Percentiles rank a stretch among this genome's conserved stretches.
Evolutionary conservation across 2,113 vertebrate species (phyloP).

Genomic region (Osmerus mordax): DNA sequence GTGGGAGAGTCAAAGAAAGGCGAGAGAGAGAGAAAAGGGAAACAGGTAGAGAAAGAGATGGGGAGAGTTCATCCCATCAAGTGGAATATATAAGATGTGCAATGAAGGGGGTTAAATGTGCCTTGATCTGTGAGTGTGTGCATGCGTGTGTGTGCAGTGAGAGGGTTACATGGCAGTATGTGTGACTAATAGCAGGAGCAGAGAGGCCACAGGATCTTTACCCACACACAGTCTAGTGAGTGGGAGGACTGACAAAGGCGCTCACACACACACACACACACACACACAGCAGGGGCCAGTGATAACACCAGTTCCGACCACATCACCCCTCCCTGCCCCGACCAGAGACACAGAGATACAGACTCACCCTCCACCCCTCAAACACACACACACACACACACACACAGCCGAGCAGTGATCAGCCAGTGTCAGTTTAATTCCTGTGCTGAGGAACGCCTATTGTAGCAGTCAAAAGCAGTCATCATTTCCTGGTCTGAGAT

Average conservation of each 20-base stretch:
- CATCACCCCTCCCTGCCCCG: not conserved
- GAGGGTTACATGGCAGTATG: constrained; percentile 41
- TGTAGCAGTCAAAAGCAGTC: not conserved
- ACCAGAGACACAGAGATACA: not conserved
- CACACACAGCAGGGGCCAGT: not conserved
- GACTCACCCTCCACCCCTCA: not conserved
- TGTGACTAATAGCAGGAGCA: constrained; percentile 57
- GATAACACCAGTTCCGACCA: too few species aligned
- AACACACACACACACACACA: constrained; percentile 1
- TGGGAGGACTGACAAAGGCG: constrained; percentile 50
- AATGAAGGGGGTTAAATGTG: constrained; percentile 38
- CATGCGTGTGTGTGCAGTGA: not conserved
- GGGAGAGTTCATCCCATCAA: constrained; percentile 1
- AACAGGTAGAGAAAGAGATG: too few species aligned
- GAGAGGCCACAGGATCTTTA: constrained; percentile 58
- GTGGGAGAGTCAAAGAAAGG: constrained; percentile 20
- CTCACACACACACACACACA: not conserved
- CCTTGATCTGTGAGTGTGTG: not conserved
- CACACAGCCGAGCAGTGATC: not conserved
- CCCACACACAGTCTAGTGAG: constrained; percentile 60
- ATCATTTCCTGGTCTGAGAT: not conserved
- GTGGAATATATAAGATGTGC: constrained; percentile 27
- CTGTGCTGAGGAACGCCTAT: too few species aligned
- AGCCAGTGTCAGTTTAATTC: not conserved
- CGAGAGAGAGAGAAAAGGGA: not conserved